Conservation (phyloP, 2,113 vertebrate species). For the Rhegmatorhina hoffmannsi region DNA sequence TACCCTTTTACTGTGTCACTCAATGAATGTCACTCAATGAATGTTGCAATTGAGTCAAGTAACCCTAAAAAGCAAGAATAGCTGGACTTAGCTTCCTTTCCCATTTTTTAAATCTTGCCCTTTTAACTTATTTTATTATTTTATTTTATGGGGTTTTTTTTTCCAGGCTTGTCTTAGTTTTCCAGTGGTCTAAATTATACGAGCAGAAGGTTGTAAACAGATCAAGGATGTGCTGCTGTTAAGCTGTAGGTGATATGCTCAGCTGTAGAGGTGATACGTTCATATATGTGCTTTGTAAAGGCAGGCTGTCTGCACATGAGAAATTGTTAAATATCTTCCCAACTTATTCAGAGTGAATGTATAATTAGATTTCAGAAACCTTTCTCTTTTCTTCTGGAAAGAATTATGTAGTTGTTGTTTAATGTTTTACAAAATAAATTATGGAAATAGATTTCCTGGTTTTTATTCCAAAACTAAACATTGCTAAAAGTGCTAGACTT, state of each 20-base stretch:
- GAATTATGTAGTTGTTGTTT: not conserved
- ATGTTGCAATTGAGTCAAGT: not conserved
- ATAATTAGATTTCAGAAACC: not conserved
- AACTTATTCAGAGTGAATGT: not conserved
- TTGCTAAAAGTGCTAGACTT: not conserved
- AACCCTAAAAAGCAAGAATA: not conserved
- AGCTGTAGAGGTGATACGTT: not conserved
- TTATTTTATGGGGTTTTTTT: not conserved
- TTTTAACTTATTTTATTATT: not conserved
- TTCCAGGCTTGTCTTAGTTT: not conserved
- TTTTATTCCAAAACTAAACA: not conserved
- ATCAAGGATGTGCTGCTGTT: not conserved
- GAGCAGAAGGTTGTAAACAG: not conserved
- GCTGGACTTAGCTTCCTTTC: not conserved
- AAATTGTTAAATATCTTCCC: not conserved
- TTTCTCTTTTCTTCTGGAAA: not conserved
- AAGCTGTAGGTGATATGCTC: not conserved
- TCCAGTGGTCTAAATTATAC: not conserved
- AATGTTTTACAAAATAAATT: not conserved
- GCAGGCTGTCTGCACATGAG: not conserved
- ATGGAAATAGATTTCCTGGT: not conserved
- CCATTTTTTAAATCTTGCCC: not conserved
- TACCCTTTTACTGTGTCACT: not conserved
- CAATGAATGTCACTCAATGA: not conserved
- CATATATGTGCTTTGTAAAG: not conserved